These are phyloP conservation scores for Amphimedon queenslandica DNA, from an alignment of 37 sponge, comb jelly and placozoan genomes.

Conservation along the genomic window DNA sequence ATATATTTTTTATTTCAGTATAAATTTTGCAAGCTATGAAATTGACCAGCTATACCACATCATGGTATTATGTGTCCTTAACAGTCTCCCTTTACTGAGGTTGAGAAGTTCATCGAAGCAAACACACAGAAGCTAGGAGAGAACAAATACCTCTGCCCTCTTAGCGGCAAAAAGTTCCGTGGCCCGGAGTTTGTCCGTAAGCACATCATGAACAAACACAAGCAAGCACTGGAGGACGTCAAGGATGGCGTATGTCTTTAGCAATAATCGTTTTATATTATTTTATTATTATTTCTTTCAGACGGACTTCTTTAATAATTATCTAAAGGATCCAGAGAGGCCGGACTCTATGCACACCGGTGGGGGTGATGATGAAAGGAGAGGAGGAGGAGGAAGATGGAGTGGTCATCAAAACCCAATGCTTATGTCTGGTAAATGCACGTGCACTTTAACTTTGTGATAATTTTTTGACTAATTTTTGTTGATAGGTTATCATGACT, in stretches of 20 bases:
- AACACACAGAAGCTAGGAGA: constrained; percentile 86
- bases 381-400: not conserved
- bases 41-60: not conserved
- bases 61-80: constrained; percentile 5
- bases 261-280: not conserved
- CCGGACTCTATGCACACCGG: constrained; percentile 56
- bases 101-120: constrained; percentile 79
- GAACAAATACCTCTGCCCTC: constrained; percentile 94
- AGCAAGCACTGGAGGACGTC: constrained; percentile 79
- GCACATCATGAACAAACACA: constrained; percentile 98
- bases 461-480: no score
- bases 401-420: no score
- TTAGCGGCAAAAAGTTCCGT: constrained; percentile 97
- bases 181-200: constrained; percentile 96
- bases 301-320: constrained; percentile 86
- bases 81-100: constrained; percentile 58
- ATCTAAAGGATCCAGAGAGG: constrained; percentile 76
- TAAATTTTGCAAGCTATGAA: not conserved
- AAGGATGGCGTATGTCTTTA: constrained; percentile 73
- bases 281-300: constrained; percentile 11
- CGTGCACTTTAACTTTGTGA: no score
- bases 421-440: no score
- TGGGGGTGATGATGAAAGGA: constrained; percentile 7
- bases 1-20: not conserved
- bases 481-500: not conserved